phyloP scores from a whole-genome alignment of 2,797 vertebrate genomes.

The Leptodactylus fallax region DNA sequence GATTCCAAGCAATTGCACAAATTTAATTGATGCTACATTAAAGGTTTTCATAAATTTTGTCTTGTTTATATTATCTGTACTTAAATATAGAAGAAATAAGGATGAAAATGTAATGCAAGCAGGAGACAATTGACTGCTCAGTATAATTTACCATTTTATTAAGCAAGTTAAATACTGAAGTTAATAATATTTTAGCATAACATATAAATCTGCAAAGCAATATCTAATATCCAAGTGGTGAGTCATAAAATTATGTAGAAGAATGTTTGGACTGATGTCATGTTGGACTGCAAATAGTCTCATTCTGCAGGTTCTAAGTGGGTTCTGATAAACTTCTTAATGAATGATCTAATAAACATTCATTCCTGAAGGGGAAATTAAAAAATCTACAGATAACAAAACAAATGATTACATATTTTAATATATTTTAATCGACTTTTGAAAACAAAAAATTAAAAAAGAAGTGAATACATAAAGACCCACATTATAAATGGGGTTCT shows the following conservation, averaged over 20 bases:
- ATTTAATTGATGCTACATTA: slow-evolving; percentile 54
- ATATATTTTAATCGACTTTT: neutral
- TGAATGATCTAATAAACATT: too few relatives aligned
- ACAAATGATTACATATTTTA: neutral
- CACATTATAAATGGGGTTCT: too few relatives aligned
- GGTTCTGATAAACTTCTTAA: too few relatives aligned
- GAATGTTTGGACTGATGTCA: too few relatives aligned
- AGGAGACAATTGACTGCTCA: neutral
- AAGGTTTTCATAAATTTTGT: slow-evolving; percentile 49
- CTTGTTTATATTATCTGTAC: slow-evolving; percentile 26
- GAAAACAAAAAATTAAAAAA: too few relatives aligned
- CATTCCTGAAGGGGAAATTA: neutral
- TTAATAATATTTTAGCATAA: neutral
- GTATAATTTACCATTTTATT: neutral
- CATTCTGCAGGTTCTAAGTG: neutral
- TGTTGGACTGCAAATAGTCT: too few relatives aligned
- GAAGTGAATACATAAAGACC: too few relatives aligned
- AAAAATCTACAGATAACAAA: neutral
- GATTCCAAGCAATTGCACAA: slow-evolving; percentile 56
- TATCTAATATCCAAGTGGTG: neutral
- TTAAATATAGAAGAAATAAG: neutral
- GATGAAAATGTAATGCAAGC: neutral
- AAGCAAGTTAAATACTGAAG: neutral
- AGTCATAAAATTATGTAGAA: too few relatives aligned
- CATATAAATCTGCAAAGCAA: neutral